These are phyloP conservation scores for Acronicta psi DNA, from an alignment of 2,888 invertebrate genomes.

Conservation along the genomic window DNA sequence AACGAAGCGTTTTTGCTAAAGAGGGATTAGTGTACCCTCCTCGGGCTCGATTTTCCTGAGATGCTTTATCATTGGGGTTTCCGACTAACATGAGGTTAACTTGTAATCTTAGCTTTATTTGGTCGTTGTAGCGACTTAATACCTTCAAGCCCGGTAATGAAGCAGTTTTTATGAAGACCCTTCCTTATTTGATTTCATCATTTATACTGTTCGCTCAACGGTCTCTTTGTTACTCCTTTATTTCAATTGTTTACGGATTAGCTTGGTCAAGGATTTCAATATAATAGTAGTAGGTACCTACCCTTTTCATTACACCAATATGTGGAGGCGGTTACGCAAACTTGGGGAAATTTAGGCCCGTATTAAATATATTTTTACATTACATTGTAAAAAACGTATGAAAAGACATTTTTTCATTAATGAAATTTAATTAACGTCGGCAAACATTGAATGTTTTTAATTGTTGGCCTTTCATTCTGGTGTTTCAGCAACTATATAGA, in stretches of 20 bases:
- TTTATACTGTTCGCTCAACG: slow-evolving; percentile 47
- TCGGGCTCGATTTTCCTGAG: slow-evolving; percentile 86
- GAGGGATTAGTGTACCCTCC: slow-evolving; percentile 88
- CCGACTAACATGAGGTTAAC: slow-evolving; percentile 89
- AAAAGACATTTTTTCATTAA: slow-evolving; percentile 37
- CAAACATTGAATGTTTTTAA: slow-evolving; percentile 57
- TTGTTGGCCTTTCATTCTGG: slow-evolving; percentile 54
- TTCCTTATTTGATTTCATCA: slow-evolving; percentile 73
- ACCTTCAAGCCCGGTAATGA: slow-evolving; percentile 82
- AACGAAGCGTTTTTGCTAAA: slow-evolving; percentile 89
- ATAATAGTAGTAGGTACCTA: slow-evolving; percentile 20
- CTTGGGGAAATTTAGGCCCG: slow-evolving; percentile 5
- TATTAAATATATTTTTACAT: slow-evolving; percentile 15
- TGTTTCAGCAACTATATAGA: slow-evolving; percentile 65
- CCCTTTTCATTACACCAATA: slow-evolving; percentile 23
- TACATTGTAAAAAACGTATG: slow-evolving; percentile 19
- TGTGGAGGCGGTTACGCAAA: slow-evolving; percentile 18
- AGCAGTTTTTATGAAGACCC: slow-evolving; percentile 80
- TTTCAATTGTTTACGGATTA: slow-evolving; percentile 62
- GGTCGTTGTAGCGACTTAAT: slow-evolving; percentile 85
- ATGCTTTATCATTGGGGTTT: slow-evolving; percentile 89
- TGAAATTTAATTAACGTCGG: slow-evolving; percentile 53
- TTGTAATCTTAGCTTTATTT: slow-evolving; percentile 89
- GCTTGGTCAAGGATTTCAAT: slow-evolving; percentile 38
- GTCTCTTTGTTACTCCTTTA: slow-evolving; percentile 53